phyloP scores from a whole-genome alignment of 2,797 vertebrate genomes.

The Syndactyla subalaris region DNA sequence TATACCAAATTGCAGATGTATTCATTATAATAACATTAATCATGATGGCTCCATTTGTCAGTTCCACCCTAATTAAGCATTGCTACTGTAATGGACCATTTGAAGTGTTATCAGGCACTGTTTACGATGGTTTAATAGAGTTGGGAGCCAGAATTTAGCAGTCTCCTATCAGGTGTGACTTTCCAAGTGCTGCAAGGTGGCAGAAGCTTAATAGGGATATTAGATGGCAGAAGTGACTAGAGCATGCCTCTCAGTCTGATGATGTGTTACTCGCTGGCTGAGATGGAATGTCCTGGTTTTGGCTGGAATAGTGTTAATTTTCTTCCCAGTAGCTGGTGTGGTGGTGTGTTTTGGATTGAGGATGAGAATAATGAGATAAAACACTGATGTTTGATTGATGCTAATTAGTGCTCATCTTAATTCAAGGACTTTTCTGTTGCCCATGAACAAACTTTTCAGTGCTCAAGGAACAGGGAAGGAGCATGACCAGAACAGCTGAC shows the following conservation, averaged over 20 bases:
- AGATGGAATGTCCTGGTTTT: not conserved
- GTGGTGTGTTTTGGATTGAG: not conserved
- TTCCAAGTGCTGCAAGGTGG: not conserved
- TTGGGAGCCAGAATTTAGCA: not conserved
- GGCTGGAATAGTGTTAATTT: not conserved
- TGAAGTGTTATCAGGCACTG: constrained; percentile 14
- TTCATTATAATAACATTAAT: constrained; percentile 50
- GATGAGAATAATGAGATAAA: not conserved
- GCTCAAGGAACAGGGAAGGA: not conserved
- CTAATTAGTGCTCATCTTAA: not conserved
- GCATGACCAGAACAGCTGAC: not conserved
- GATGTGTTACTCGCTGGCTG: rapidly evolving
- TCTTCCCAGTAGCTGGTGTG: not conserved
- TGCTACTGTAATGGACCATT: not conserved
- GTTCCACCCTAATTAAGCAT: constrained; percentile 56
- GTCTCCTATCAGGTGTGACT: not conserved
- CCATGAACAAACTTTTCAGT: not conserved
- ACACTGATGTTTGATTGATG: not conserved
- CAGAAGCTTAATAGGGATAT: not conserved
- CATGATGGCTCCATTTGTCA: constrained; percentile 51
- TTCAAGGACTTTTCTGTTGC: not conserved
- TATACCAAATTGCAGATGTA: constrained; percentile 28
- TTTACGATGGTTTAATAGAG: constrained; percentile 17
- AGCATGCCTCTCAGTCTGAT: not conserved
- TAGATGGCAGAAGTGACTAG: not conserved